Base-by-base conservation (phyloP, 2,113 vertebrate genomes). In the Campylomormyrus tamandua region DNA sequence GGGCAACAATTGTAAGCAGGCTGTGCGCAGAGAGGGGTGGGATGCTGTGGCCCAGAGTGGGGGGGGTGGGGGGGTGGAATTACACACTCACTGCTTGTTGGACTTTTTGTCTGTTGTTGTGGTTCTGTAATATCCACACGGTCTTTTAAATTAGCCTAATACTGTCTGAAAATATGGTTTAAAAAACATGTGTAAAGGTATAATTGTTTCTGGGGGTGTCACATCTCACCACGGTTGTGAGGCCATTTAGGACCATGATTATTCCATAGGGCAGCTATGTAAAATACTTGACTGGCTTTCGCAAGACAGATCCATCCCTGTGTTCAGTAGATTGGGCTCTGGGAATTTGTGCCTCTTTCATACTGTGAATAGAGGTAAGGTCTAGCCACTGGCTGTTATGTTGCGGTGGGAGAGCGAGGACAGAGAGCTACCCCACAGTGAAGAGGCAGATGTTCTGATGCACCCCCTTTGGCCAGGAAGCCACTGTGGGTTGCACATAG, bases 1-100 rank as follows among this genome's bases (percentile, higher is more conserved):
- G 95, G 95, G 92, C 93, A 94, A 96, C 95, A 96, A 96, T 95
- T 96, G 95, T 95, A 94, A 95, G 94, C 94, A 92, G 93, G 95
- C 95, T 94, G 94, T 90, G 93, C 90, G 90, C 90, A 48, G 90
- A 88, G 88, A 92, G 91, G 88, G 91, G n/a, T 89, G 39, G 49
- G 42, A 92, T 85, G 89, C 9, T 52, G 80, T 56, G 91, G 87
- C 91, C 92, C 90, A 89, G 88, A 90, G 87, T 89, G 89, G 89
- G 85, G 85, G 87, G 90, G 84, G 88, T 88, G 87, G 87, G 90
- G 85, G 85, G 90, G 85, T 89, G 84, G 6, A 42, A 19, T 74
- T 80, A 91, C 62, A 90, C 90, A 42, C 80, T 87, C 42, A 46
- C 45, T 24, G n/a, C 91, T 92, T 62, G 53, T 88, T 62, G 86